Evolutionary conservation across 2,888 invertebrate genomes (phyloP), one percentile per base, ranked within the genome.

Genomic region (Catocala nupta): DNA sequence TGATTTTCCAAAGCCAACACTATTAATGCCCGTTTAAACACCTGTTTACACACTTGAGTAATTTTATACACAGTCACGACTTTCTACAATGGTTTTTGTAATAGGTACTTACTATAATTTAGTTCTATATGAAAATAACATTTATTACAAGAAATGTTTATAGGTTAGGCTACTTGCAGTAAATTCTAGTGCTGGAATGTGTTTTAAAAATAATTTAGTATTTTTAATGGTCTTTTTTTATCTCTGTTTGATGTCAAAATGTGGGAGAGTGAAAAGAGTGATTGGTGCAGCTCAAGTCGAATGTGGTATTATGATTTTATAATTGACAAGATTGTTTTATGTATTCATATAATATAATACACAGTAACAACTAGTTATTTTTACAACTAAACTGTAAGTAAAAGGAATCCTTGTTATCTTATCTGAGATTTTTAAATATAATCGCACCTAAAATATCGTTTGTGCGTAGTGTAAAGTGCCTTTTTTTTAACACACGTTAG

Each of bases 261-360:
- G 70, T 71, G 75, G 83, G 47, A 88, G 93, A 81, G 81, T 91
- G 34, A 93, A 89, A 76, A 82, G 93, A 80, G 87, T 93, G 49
- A 78, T 93, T 58, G 88, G 86, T 43, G 93, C 90, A 42, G 61
- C 63, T 42, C 84, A 85, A 68, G 86, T 92, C 7, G 65, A 80
- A 58, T 92, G 91, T 76, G 93, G 93, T 93, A 92, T 25, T 53
- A 48, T 50, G 47, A 62, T 58, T 73, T 65, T 53, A 36, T 62
- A 56, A 59, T 55, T 34, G 8, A 16, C 5, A 55, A 55, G 33
- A 45, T 53, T n/a, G 49, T 48, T 10, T 48, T 25, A 9, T 55
- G 43, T 56, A 5, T 43, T 9, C 10, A 34, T 12, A 25, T 55
- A 48, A 51, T 43, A n/a, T 43, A 43, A 43, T n/a, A 45, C 5